Evolutionary conservation across 2,113 vertebrate genomes (phyloP), one percentile per base, ranked within the genome.

Genomic region (Butorides virescens): DNA sequence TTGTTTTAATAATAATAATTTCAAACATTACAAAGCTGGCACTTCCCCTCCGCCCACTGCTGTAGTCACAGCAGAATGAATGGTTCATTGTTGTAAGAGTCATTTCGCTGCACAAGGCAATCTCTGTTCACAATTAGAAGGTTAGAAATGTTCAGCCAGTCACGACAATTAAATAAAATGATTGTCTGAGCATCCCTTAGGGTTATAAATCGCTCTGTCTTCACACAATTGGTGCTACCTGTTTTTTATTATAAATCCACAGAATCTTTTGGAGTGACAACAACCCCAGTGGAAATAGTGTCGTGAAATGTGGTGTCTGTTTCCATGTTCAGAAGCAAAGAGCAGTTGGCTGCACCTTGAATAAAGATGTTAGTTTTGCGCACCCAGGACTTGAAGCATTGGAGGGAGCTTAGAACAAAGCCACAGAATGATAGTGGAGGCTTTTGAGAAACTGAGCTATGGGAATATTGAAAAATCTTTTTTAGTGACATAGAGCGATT

Each of bases 31-130:
- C 71, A 76, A 75, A 92, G 67, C 49, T 94, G 82, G 90, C 68
- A 90, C 88, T 96, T 96, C 86, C 76, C 79, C 80, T 94, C 92
- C 86, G 70, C 37, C 59, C 79, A 84, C 77, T 95, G 61, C 55
- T 39, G 70, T 81, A 89, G 92, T 94, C 90, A 74, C 85, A 84
- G 84, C 73, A 25, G 90, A 97, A 96, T 98, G 93, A 98, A 97
- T 92, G 49, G 92, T 52, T 95, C 94, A 81, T 95, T 95, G 90
- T 98, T 95, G 49, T 52, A 77, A 92, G 81, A 96, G 66, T 88
- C n/a, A 91, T 97, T 97, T 87, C 2, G 1, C 81, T 47, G 73
- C 88, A 96, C 76, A 88, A 94, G 86, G 85, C 92, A 73, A 80
- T 27, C 61, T 96, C 91, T 96, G 18, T 93, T 94, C 84, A 88